A percentile compares a stretch with the other conserved stretches of the same genome.
Conservation (phyloP, 2,797 vertebrate genomes). For the Dermochelys coriacea region DNA sequence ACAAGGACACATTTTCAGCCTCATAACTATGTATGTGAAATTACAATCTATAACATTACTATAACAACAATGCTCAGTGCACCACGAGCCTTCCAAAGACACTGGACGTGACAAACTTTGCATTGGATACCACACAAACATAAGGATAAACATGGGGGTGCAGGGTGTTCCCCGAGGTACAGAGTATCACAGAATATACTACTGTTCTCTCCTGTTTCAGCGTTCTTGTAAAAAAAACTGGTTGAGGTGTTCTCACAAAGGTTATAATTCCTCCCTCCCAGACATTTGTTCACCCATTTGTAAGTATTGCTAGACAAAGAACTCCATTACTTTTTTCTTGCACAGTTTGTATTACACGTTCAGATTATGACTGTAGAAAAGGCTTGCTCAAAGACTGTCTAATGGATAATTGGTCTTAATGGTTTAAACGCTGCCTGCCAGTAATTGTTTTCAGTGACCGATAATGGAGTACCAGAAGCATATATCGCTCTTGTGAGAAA, state of each 20-base stretch:
- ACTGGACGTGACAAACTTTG: too few species aligned
- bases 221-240: neutral
- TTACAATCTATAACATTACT: too few species aligned
- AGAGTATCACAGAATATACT: too few species aligned
- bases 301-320: neutral
- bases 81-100: too few species aligned
- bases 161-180: too few species aligned
- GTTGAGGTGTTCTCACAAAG: neutral
- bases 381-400: neutral
- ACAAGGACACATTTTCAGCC: too few species aligned
- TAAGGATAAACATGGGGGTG: too few species aligned
- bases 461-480: conserved; percentile 50
- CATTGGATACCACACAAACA: too few species aligned
- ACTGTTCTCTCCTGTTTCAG: neutral
- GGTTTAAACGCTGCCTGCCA: conserved; percentile 65
- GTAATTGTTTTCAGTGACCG: conserved; percentile 48
- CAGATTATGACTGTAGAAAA: too few species aligned
- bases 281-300: neutral
- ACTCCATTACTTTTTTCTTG: neutral
- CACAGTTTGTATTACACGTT: neutral
- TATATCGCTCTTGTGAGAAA: conserved; percentile 39
- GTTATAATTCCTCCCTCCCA: neutral
- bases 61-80: too few species aligned
- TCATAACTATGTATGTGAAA: too few species aligned
- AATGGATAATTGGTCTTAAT: neutral